Percentiles rank a stretch among this genome's conserved stretches.
Conservation (phyloP, 1,140 invertebrate genomes). For the Drosophila miranda region DNA sequence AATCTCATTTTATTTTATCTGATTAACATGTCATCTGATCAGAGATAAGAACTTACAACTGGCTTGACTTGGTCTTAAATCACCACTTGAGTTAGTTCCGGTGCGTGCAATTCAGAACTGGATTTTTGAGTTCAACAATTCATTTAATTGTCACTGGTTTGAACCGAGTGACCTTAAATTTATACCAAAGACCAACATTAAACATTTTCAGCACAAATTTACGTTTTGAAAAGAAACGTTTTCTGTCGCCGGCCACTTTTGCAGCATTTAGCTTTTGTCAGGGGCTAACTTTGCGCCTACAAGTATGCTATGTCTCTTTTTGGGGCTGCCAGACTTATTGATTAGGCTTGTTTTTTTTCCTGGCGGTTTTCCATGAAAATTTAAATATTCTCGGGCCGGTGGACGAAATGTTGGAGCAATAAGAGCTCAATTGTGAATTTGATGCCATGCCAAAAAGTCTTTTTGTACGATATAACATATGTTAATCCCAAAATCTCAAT, state of each 20-base stretch:
- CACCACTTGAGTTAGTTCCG: conserved; percentile 15
- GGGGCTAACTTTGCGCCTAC: neutral
- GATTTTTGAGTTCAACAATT: neutral
- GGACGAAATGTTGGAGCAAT: too few relatives aligned
- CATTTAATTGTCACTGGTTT: neutral
- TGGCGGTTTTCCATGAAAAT: too few relatives aligned
- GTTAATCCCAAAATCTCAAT: neutral
- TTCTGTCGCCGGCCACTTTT: neutral
- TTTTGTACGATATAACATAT: neutral
- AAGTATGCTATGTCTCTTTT: neutral
- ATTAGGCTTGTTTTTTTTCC: neutral
- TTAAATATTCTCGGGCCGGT: too few relatives aligned
- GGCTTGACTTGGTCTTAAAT: neutral
- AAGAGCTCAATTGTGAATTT: too few relatives aligned
- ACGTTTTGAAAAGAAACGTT: too few relatives aligned
- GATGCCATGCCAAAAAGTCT: neutral
- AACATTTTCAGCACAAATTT: too few relatives aligned
- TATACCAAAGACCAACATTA: too few relatives aligned
- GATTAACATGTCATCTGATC: neutral
- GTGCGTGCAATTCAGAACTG: neutral
- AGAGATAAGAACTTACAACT: conserved; percentile 16
- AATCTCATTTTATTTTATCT: conserved; percentile 14
- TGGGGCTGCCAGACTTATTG: neutral
- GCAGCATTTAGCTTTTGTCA: neutral
- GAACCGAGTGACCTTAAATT: too few relatives aligned